Base-by-base conservation (phyloP, 2,888 invertebrate genomes). In the Leuctra nigra region DNA sequence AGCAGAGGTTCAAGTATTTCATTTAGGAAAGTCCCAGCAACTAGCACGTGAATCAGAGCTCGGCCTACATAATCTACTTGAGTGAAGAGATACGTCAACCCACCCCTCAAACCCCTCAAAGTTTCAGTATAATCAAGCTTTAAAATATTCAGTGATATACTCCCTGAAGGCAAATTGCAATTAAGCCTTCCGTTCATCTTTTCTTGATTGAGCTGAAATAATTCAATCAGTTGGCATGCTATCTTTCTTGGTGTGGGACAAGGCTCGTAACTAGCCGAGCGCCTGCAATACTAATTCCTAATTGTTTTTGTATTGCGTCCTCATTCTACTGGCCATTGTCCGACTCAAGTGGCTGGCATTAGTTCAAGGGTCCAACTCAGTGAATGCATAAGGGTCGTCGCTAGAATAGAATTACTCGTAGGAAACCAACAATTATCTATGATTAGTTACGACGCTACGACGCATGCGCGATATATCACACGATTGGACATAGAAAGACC, bases 401-500 rank as follows among this genome's bases (percentile, higher is more conserved):
- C 23, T 14, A 41, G 6, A 50, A 50, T 50, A 33, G 16, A 50
- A 50, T 50, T 50, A 50, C 50, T 20, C 33, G 35, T 18, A 50
- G 50, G 50, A 50, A 50, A 50, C 50, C 50, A 35, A 50, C 50
- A 50, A 50, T 50, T 50, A 50, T 50, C 50, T 50, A 33, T 50
- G 50, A 50, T 50, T 50, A 50, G 50, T 50, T 50, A 50, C 50
- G 50, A 50, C 20, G 16, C 50, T 35, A 33, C 35, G 50, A 35
- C 35, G 18, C 35, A 35, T 33, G 35, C 33, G 50, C 33, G 18
- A 46, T 46, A 41, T 39, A 46, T 54, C 46, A 54, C 20, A n/a
- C 46, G 54, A 54, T 54, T 54, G 54, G 41, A 54, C 41, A 54
- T 35, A 46, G 46, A 54, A 50, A 50, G 50, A 50, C 50, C 50